Base-by-base conservation (phyloP, 1,140 invertebrate genomes). In the Cardiocondyla obscurior region DNA sequence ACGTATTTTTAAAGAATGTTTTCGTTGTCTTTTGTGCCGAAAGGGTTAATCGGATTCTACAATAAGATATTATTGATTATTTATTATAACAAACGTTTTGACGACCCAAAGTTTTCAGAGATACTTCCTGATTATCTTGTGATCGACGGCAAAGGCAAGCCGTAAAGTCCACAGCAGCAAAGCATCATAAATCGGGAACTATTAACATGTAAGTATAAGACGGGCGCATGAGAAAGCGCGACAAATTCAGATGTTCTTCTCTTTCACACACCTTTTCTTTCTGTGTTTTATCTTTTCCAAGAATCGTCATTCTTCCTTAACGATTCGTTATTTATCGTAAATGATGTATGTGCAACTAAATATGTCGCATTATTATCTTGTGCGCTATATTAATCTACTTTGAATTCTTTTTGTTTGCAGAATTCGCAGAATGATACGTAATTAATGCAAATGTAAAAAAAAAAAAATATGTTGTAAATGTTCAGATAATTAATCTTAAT, bases 251-350 rank as follows among this genome's bases (percentile, higher is more conserved):
- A 79, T 88, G 82, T 91, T 81, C 55, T 77, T 65, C 46, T 79
- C 74, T 79, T 79, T 79, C 33, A 62, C 10, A 62, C n/a, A 30
- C 33, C 30, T 76, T 46, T 67, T 30, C 33, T 39, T 77, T 67
- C 46, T 30, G 28, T 79, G 22, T 86, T 85, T 83, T 86, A 79
- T 74, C 82, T 88, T 86, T 87, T 82, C 57, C 81, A 85, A 79
- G 73, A 86, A 57, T 84, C 84, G 62, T 81, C 83, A 14, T 58
- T 57, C 30, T 65, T 55, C 39, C 19, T 30, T 85, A 81, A 72
- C 58, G 70, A 82, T 86, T 87, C 64, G 86, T 87, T 89, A 92
- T 92, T 92, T 90, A 91, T 91, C 76, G 87, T 83, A 83, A 86
- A 84, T 82, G 83, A 90, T 88, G 86, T 88, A 88, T 25, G 6